Evolutionary conservation across 2,113 vertebrate genomes (phyloP), one percentile per base, ranked within the genome.

Genomic region (Phrynocephalus versicolor): DNA sequence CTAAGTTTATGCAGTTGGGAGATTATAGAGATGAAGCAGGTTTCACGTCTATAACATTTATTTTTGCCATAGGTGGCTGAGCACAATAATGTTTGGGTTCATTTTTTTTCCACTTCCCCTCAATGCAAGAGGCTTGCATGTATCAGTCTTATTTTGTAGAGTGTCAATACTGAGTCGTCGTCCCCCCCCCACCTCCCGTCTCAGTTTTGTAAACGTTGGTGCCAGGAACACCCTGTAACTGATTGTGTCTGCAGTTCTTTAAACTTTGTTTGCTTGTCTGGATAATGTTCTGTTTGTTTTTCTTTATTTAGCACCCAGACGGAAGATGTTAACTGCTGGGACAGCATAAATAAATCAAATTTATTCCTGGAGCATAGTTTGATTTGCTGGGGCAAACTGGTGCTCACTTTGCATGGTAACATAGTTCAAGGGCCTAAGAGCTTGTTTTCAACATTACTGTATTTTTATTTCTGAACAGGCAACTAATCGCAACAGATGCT

Each of bases 271-370:
- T 83, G 77, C n/a, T 82, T 74, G 71, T 81, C 64, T 84, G 84
- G 85, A 10, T 87, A 70, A 82, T 1, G 9, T 87, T 89, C 65
- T 0, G 15, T 87, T 90, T 89, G 75, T 65, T 60, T 91, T 90
- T 89, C 80, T 87, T 84, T 1, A 2, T 51, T 16, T 55, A 74
- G 83, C 18, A 30, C 1, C 13, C 86, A 85, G 0, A 18, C n/a
- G 7, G 73, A 82, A 82, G 16, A 73, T 57, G 21, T 87, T 90
- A 85, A 88, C 89, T 93, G n/a, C 79, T 87, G 81, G 83, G 84
- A 89, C 16, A 30, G 85, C 39, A 37, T 86, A 91, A 91, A 79
- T 90, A 92, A 91, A 91, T 60, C 65, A 85, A 62, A 82, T 88
- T 85, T 91, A 88, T 88, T 89, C 73, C 84, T 91, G 87, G 87